These are phyloP conservation scores for Arothron firmamentum DNA, from an alignment of 2,113 vertebrate genomes.

Conservation along the genomic window DNA sequence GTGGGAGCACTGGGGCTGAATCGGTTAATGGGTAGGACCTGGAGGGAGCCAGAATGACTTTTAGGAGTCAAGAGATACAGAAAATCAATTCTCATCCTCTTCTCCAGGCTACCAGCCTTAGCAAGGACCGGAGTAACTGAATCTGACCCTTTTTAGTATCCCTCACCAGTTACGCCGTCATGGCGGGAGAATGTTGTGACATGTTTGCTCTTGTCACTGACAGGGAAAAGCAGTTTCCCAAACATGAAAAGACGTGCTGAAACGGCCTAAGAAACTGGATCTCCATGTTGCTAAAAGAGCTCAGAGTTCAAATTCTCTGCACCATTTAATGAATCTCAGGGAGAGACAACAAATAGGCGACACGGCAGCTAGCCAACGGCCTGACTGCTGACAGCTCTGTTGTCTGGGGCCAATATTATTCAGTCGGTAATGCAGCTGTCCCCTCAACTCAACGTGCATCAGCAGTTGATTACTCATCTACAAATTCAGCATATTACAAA, in stretches of 20 bases:
- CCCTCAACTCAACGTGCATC: slow-evolving; percentile 30
- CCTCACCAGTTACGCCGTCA: slow-evolving; percentile 21
- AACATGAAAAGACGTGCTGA: slow-evolving; percentile 20
- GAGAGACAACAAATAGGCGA: slow-evolving; percentile 54
- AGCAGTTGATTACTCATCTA: slow-evolving; percentile 58
- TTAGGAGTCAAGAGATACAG: no score
- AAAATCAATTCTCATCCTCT: no score
- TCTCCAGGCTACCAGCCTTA: no score
- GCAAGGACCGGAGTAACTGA: slow-evolving; percentile 10
- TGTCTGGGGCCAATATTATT: slow-evolving; percentile 61
- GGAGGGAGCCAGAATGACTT: no score
- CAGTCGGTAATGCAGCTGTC: slow-evolving; percentile 34
- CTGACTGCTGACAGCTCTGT: slow-evolving; percentile 67
- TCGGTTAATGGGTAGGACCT: no score
- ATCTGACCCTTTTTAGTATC: slow-evolving; percentile 18
- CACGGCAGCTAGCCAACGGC: slow-evolving; percentile 39
- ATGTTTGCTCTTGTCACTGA: slow-evolving; percentile 21
- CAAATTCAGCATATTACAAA: slow-evolving; percentile 61
- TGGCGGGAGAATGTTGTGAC: slow-evolving; percentile 12
- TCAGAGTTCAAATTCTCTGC: slow-evolving; percentile 34
- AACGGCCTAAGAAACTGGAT: slow-evolving; percentile 9
- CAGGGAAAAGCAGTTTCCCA: slow-evolving; percentile 23
- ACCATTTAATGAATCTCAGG: slow-evolving; percentile 65
- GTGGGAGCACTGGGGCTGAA: no score
- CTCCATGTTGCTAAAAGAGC: slow-evolving; percentile 32